Percentiles rank a stretch among this genome's conserved stretches.
Conservation (phyloP, 2,888 invertebrate species). For the Hypomecis punctinalis region DNA sequence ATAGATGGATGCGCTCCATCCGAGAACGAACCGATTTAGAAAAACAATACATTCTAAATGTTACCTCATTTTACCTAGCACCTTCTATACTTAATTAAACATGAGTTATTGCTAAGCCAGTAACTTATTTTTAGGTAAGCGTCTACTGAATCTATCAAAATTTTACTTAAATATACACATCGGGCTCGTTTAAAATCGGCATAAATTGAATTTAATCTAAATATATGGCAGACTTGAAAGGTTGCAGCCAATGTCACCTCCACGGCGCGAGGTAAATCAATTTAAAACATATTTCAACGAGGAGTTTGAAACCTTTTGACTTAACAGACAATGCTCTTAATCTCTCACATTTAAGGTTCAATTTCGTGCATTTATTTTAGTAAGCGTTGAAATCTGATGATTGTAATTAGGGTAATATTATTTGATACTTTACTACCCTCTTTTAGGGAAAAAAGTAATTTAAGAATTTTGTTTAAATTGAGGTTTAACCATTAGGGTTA, state of each 20-base stretch:
- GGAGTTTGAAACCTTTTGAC: slow-evolving; percentile 1
- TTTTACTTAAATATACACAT: background rate
- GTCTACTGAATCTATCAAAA: background rate
- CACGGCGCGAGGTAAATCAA: slow-evolving; percentile 3
- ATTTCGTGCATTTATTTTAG: background rate
- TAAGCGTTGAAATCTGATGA: background rate
- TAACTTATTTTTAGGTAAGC: too few relatives aligned
- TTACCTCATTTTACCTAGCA: too few relatives aligned
- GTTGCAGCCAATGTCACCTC: slow-evolving; percentile 8
- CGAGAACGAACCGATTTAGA: too few relatives aligned
- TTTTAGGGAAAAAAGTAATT: too few relatives aligned
- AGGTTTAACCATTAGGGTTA: too few relatives aligned
- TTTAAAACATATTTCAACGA: background rate
- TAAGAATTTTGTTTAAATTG: too few relatives aligned
- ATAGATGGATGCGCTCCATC: too few relatives aligned
- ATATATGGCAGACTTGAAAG: slow-evolving; percentile 1
- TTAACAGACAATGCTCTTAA: background rate
- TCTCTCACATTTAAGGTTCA: too few relatives aligned
- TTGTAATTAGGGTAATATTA: background rate
- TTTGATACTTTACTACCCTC: too few relatives aligned
- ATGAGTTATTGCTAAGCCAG: too few relatives aligned
- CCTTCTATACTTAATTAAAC: too few relatives aligned
- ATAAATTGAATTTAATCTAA: background rate
- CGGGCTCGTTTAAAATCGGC: background rate
- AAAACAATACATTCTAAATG: too few relatives aligned